A percentile compares a stretch with the other conserved stretches of the same genome.
Conservation (phyloP, 1,140 invertebrate genomes). For the Drosophila kanapiae region DNA sequence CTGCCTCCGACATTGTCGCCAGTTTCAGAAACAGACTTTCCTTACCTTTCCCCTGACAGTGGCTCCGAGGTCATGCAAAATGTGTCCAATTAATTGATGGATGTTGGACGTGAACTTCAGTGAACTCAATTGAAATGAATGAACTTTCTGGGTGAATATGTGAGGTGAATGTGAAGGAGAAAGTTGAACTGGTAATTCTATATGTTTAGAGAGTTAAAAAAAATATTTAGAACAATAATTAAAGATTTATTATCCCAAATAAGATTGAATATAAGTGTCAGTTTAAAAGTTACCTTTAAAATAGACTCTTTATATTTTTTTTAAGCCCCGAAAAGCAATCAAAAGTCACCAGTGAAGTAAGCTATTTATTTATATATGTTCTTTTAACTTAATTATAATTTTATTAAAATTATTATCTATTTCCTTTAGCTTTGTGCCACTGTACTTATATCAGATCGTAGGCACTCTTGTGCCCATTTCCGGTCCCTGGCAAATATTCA, state of each 20-base stretch:
- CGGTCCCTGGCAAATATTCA: conserved; percentile 35
- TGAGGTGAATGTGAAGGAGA: background rate
- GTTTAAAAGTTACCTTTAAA: background rate
- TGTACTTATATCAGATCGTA: conserved; percentile 16
- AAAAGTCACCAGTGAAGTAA: background rate
- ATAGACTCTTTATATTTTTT: background rate
- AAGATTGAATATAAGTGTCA: background rate
- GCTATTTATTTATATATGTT: no score
- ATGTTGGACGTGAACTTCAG: conserved; percentile 16
- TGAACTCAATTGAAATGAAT: conserved; percentile 23
- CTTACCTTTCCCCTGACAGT: conserved; percentile 40
- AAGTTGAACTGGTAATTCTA: background rate
- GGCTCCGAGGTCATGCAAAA: conserved; percentile 21
- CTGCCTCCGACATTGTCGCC: conserved; percentile 63
- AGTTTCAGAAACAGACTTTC: conserved; percentile 41
- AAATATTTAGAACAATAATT: background rate
- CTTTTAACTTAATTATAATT: no score
- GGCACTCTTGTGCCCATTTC: conserved; percentile 14
- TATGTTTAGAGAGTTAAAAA: rapidly evolving
- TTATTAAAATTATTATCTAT: background rate
- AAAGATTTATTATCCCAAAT: background rate
- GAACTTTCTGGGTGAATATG: conserved; percentile 10
- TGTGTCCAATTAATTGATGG: conserved; percentile 39
- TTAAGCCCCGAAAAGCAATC: background rate
- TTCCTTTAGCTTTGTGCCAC: background rate